phyloP scores from a whole-genome alignment of 2,888 invertebrate genomes.

The Scaptomyza tumidula region DNA sequence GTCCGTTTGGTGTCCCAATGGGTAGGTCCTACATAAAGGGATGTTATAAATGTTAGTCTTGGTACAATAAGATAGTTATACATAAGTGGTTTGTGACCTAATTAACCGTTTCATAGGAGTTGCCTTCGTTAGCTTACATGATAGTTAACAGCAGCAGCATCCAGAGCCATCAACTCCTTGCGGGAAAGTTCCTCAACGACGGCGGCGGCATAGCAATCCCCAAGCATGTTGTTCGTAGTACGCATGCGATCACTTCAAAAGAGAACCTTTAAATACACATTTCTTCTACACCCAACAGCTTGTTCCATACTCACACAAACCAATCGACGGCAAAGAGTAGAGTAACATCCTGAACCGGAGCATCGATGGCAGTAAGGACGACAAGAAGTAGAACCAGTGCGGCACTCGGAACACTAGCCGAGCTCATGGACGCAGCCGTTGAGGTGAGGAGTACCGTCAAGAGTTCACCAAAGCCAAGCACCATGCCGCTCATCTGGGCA shows the following conservation, averaged over 20 bases:
- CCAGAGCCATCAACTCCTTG: slow-evolving; percentile 91
- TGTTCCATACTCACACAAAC: slow-evolving; percentile 91
- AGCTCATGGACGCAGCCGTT: slow-evolving; percentile 94
- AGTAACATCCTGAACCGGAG: slow-evolving; percentile 92
- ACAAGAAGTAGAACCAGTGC: slow-evolving; percentile 92
- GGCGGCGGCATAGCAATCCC: slow-evolving; percentile 94
- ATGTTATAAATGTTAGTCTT: no score
- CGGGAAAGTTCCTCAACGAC: slow-evolving; percentile 93
- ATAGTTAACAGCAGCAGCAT: slow-evolving; percentile 87
- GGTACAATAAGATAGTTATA: no score
- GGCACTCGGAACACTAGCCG: slow-evolving; percentile 94
- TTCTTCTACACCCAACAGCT: neutral
- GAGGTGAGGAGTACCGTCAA: slow-evolving; percentile 94
- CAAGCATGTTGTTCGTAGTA: slow-evolving; percentile 94
- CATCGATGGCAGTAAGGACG: slow-evolving; percentile 92
- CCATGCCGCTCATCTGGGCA: slow-evolving; percentile 93
- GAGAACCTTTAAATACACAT: neutral
- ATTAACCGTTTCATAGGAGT: neutral
- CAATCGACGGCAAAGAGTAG: slow-evolving; percentile 94
- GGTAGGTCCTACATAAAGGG: slow-evolving; percentile 82
- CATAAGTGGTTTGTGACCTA: no score
- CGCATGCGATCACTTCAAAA: slow-evolving; percentile 91
- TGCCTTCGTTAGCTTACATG: slow-evolving; percentile 83
- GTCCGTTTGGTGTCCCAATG: slow-evolving; percentile 85
- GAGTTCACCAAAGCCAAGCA: slow-evolving; percentile 92